Percentiles rank a stretch among this genome's conserved stretches.
These are phyloP conservation scores for Coracias cyanogaster DNA, from an alignment of 2,797 vertebrate species.

Conservation along the genomic window DNA sequence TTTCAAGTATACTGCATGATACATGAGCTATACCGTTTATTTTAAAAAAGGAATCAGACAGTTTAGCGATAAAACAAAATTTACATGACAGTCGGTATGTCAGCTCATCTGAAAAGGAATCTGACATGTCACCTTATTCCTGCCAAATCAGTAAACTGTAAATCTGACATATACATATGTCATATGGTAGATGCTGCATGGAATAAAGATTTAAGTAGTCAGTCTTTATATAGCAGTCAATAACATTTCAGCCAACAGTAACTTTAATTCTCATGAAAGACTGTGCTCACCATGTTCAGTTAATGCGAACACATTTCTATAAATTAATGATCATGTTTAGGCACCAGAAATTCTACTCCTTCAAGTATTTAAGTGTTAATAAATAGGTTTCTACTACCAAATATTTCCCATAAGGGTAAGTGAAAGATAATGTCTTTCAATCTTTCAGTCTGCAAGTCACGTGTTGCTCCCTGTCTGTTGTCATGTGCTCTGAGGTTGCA, in stretches of 20 bases:
- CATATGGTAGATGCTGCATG: not conserved
- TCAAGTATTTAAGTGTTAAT: not conserved
- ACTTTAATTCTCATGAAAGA: not conserved
- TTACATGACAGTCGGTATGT: not conserved
- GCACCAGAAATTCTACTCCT: not conserved
- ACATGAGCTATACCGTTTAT: not conserved
- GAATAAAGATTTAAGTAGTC: not conserved
- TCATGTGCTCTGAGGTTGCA: not conserved
- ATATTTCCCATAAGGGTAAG: not conserved
- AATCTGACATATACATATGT: rapidly evolving
- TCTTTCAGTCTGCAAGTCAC: not conserved
- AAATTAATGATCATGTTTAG: not conserved
- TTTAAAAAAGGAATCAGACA: not conserved
- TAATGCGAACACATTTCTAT: not conserved
- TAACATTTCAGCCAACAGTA: not conserved
- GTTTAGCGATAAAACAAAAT: not conserved
- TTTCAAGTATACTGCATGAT: not conserved
- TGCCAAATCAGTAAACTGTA: not conserved
- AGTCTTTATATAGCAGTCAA: not conserved
- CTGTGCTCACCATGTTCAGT: not conserved
- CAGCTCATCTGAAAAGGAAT: not conserved
- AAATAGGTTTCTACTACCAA: not conserved
- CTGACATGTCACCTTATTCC: not conserved
- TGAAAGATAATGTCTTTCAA: not conserved
- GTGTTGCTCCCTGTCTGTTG: not conserved